Evolutionary conservation across 2,113 vertebrate genomes (phyloP).

Genomic region (Chaetorhynchus papuensis): DNA sequence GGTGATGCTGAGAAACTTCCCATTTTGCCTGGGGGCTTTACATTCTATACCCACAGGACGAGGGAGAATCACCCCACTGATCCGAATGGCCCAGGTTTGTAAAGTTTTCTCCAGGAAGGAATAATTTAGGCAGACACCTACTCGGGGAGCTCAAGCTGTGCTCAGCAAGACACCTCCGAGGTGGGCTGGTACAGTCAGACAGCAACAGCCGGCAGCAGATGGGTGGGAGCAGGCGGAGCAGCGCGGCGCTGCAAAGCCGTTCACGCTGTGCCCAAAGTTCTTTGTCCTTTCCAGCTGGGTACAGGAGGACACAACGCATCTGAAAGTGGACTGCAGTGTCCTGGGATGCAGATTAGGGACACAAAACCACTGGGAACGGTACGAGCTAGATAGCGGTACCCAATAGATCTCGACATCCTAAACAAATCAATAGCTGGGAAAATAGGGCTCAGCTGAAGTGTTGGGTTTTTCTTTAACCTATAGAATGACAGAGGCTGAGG

Average conservation of each 20-base stretch:
- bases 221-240: conserved; percentile 1
- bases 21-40: neutral
- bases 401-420: neutral
- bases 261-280: conserved; percentile 1
- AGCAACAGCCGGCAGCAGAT: neutral
- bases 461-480: neutral
- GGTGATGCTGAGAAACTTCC: neutral
- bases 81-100: neutral
- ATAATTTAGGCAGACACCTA: neutral
- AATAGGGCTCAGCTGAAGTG: neutral
- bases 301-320: neutral
- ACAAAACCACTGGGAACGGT: neutral
- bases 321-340: neutral
- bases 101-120: neutral
- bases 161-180: neutral
- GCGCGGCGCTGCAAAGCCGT: neutral
- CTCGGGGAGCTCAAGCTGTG: neutral
- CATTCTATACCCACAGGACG: too few species aligned
- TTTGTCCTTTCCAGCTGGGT: conserved; percentile 33
- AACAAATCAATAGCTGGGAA: neutral
- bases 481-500: neutral
- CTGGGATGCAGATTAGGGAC: neutral
- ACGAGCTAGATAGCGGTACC: neutral
- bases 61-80: neutral
- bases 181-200: neutral